A percentile compares a stretch with the other conserved stretches of the same genome.
phyloP scores from a whole-genome alignment of 2,888 invertebrate genomes.

The Tolmerus cingulatus region DNA sequence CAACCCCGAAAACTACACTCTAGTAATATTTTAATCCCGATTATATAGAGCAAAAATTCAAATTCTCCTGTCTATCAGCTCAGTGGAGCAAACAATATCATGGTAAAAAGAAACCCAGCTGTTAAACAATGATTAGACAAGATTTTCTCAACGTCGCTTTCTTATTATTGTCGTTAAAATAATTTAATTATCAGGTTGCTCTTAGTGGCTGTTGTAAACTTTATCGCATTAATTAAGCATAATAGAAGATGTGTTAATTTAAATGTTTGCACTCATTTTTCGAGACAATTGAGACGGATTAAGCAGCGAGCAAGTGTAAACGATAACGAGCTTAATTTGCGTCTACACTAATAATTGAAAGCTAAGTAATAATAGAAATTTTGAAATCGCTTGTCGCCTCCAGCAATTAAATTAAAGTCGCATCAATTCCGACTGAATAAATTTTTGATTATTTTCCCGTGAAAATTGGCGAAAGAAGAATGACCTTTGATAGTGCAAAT shows the following conservation, averaged over 20 bases:
- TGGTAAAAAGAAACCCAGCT: background rate
- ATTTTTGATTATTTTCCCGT: background rate
- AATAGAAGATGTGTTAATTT: background rate
- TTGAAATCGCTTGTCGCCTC: background rate
- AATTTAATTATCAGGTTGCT: background rate
- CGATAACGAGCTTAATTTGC: background rate
- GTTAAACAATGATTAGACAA: background rate
- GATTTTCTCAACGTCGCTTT: background rate
- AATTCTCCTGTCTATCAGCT: too few relatives aligned
- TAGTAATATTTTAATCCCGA: too few relatives aligned
- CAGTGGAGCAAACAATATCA: too few relatives aligned
- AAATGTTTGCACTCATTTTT: background rate
- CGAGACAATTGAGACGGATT: background rate
- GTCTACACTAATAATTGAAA: background rate
- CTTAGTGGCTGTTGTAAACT: background rate
- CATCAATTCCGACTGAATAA: background rate
- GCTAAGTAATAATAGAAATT: too few relatives aligned
- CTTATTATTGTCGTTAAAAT: background rate
- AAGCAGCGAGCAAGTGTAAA: background rate
- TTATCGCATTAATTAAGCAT: background rate
- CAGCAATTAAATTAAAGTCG: background rate
- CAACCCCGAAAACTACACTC: too few relatives aligned
- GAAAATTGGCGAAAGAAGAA: background rate
- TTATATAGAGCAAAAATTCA: too few relatives aligned
- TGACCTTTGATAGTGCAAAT: background rate